Conservation (phyloP, 2,113 vertebrate species). For the Emydocephalus ijimae region DNA sequence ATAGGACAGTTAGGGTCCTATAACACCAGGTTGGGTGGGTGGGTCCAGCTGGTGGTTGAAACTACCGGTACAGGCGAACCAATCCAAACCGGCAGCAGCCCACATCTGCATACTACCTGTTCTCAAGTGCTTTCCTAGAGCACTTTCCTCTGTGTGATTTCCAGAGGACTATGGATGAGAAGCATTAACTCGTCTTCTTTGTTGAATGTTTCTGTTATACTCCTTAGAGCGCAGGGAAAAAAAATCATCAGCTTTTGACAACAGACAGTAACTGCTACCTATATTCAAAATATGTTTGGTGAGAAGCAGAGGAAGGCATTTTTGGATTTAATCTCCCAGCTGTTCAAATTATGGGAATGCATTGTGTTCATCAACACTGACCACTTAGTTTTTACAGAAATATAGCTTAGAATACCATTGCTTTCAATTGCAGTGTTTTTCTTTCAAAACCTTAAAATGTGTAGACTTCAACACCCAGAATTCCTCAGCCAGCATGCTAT, state of each 20-base stretch:
- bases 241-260: background rate
- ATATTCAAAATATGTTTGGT: background rate
- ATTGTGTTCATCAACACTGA: background rate
- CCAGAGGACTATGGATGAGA: background rate
- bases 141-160: background rate
- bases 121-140: background rate
- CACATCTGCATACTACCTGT: background rate
- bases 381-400: background rate
- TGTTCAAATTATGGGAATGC: background rate
- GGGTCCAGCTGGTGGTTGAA: too few species aligned
- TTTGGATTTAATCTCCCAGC: background rate
- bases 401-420: background rate
- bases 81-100: too few species aligned
- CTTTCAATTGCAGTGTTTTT: background rate
- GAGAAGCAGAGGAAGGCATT: background rate
- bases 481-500: background rate
- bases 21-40: too few species aligned
- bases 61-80: too few species aligned
- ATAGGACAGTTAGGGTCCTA: too few species aligned
- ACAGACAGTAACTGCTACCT: background rate
- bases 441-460: background rate
- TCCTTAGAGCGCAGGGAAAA: background rate
- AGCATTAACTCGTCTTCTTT: background rate
- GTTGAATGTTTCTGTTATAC: background rate
- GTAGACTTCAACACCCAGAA: background rate